Percentiles rank a stretch among this genome's conserved stretches.
phyloP scores from a whole-genome alignment of 2,113 vertebrate species.

The Otocyon megalotis region DNA sequence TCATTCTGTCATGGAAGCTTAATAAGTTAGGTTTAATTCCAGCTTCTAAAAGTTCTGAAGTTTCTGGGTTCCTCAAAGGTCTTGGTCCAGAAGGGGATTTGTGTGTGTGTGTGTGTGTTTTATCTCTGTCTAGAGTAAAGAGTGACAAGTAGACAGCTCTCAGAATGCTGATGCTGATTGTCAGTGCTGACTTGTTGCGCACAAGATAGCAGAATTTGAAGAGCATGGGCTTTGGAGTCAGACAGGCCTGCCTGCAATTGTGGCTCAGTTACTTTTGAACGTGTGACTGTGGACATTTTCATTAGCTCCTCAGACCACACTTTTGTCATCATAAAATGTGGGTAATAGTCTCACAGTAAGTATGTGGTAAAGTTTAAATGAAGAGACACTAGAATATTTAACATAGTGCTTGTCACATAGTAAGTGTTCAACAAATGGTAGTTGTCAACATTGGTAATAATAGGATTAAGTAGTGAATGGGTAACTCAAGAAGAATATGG shows the following conservation, averaged over 20 bases:
- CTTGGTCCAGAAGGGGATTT: neutral
- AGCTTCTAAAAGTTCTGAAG: neutral
- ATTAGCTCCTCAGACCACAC: neutral
- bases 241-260: neutral
- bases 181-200: neutral
- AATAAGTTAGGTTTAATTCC: neutral
- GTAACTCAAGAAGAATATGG: neutral
- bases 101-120: neutral
- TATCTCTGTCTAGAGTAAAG: neutral
- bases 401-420: neutral
- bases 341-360: neutral
- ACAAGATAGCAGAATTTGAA: neutral
- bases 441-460: neutral
- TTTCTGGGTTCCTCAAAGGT: neutral
- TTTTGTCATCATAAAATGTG: neutral
- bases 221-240: neutral
- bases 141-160: neutral
- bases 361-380: neutral
- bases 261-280: neutral
- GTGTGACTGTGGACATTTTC: neutral
- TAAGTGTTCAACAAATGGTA: neutral
- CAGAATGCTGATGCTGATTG: neutral
- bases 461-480: neutral
- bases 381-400: neutral
- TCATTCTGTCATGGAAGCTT: neutral